These are phyloP conservation scores for Macheiramphus alcinus DNA, from an alignment of 2,113 vertebrate species.

Conservation along the genomic window DNA sequence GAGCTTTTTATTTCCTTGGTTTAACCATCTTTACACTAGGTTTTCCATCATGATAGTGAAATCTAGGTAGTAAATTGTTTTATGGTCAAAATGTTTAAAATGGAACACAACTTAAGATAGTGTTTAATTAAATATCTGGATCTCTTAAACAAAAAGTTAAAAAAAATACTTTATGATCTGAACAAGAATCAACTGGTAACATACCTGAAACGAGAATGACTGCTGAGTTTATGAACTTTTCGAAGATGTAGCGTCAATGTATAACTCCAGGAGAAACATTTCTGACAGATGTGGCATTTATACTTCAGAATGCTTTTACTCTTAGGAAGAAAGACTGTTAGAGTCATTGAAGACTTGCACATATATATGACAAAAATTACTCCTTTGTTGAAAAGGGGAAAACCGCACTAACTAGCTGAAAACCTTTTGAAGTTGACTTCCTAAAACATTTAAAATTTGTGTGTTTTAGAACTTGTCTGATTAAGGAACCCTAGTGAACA, in stretches of 20 bases:
- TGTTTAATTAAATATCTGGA: neutral
- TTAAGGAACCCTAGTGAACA: neutral
- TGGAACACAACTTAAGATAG: neutral
- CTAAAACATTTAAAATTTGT: neutral
- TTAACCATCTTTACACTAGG: neutral
- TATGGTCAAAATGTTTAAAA: neutral
- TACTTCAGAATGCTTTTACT: constrained; percentile 59
- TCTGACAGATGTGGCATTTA: constrained; percentile 78
- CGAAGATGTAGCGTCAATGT: constrained; percentile 74
- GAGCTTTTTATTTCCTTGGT: neutral
- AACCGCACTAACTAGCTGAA: neutral
- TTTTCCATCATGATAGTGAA: neutral
- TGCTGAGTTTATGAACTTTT: constrained; percentile 78
- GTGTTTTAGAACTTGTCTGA: neutral
- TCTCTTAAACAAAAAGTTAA: neutral
- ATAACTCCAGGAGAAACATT: constrained; percentile 81
- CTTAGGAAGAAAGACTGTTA: neutral
- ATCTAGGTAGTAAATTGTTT: neutral
- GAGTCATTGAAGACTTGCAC: neutral
- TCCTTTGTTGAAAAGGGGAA: neutral
- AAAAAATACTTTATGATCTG: neutral
- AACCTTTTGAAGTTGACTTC: neutral
- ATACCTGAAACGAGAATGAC: constrained; percentile 77
- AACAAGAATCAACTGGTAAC: neutral
- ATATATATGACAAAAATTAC: neutral